Conservation (phyloP, 1,140 invertebrate genomes). For the Mylabris phalerata region DNA sequence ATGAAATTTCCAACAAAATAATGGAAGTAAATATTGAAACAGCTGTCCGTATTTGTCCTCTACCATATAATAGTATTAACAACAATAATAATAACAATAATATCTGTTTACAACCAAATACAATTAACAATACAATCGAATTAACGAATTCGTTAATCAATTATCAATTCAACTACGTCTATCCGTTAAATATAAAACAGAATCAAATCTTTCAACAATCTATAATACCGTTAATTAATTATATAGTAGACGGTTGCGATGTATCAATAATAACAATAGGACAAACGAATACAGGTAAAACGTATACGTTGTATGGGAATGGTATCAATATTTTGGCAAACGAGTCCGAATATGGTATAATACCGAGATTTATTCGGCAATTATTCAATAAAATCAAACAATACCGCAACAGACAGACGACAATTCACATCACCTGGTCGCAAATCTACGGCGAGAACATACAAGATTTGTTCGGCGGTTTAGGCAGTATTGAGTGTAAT, state of each 20-base stretch:
- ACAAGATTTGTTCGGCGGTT: constrained; percentile 36
- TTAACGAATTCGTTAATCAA: constrained; percentile 47
- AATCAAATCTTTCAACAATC: constrained; percentile 43
- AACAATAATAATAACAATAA: constrained; percentile 29
- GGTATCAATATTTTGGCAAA: constrained; percentile 58
- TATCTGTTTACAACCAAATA: constrained; percentile 49
- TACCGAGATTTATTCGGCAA: constrained; percentile 66
- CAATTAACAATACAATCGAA: constrained; percentile 49
- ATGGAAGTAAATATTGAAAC: constrained; percentile 40
- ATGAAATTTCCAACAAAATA: background rate
- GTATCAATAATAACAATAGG: constrained; percentile 72
- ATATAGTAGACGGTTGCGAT: constrained; percentile 62
- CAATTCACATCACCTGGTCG: constrained; percentile 58
- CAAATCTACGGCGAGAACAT: constrained; percentile 47
- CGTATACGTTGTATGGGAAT: constrained; percentile 69
- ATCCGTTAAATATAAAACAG: constrained; percentile 49
- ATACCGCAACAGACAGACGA: constrained; percentile 52
- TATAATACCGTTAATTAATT: constrained; percentile 50
- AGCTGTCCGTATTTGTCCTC: constrained; percentile 34
- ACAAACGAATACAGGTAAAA: constrained; percentile 70
- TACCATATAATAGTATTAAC: constrained; percentile 21
- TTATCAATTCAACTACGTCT: constrained; percentile 54
- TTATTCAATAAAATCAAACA: constrained; percentile 60
- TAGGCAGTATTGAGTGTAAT: constrained; percentile 35
- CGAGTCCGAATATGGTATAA: constrained; percentile 67